Evolutionary conservation across 2,113 vertebrate genomes (phyloP), one percentile per base, ranked within the genome.

Genomic region (Callithrix jacchus): DNA sequence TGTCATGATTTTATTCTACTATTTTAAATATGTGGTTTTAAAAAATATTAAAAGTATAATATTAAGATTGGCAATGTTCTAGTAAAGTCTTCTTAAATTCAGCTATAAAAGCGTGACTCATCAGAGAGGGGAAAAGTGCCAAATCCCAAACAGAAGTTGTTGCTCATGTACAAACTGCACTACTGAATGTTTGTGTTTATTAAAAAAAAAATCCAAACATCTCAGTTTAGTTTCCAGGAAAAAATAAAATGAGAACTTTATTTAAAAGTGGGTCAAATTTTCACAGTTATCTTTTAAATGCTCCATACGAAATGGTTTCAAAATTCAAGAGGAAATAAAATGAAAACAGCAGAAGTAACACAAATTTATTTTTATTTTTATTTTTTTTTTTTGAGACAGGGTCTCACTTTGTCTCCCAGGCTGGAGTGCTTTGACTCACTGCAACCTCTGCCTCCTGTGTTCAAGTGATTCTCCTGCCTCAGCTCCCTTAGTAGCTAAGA

Each of bases 51-150:
- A 80, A 97, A 96, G 58, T 92, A 83, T 93, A 96, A 95, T 97
- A 96, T 97, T 96, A 97, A 92, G 89, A 94, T 97, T 96, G 92
- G 84, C 94, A 95, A 8, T 92, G 86, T 90, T 96, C 90, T 96
- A 94, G 95, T 95, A 96, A 96, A 93, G 58, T 68, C 23, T 95
- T 97, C 95, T 96, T 98, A 97, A 97, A 96, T 97, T 98, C 92
- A 94, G 97, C 90, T 95, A 52, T 87, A 92, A 77, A 96, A 97
- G 97, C 93, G 92, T 96, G 97, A 96, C 95, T 97, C 95, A 86
- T 93, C 92, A 93, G 92, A 90, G 84, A 84, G 71, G 77, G 87
- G 42, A 77, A 82, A 88, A 81, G 79, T 97, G 96, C 96, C 97
- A 97, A 66, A 95, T 96, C 76, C 85, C 64, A 97, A 94, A 91